Evolutionary conservation across 2,797 vertebrate species (phyloP).

Genomic region (Urosaurus nigricauda): DNA sequence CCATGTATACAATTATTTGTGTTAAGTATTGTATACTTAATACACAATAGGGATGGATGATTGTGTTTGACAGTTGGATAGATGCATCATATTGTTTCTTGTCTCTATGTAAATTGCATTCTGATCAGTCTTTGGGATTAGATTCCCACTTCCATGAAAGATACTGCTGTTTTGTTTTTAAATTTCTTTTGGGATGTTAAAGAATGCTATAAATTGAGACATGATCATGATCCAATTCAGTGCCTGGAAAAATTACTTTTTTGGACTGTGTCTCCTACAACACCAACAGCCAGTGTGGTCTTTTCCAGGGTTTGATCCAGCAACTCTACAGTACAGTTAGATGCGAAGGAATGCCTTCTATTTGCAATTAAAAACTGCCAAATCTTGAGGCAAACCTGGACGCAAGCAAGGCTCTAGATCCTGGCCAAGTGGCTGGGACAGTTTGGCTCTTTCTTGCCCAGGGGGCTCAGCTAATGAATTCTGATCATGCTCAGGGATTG

Average conservation of each 20-base stretch:
- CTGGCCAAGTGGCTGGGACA: neutral
- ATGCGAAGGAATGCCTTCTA: neutral
- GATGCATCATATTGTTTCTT: too few relatives aligned
- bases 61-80: neutral
- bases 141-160: neutral
- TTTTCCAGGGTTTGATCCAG: neutral
- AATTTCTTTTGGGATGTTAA: neutral
- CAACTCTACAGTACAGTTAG: neutral
- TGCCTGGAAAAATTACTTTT: neutral
- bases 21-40: neutral
- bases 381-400: neutral
- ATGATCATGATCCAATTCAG: neutral
- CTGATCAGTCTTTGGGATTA: neutral
- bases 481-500: neutral
- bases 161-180: neutral
- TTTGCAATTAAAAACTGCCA: neutral
- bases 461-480: neutral
- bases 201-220: neutral
- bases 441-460: neutral
- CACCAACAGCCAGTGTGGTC: too few relatives aligned
- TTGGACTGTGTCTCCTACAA: neutral
- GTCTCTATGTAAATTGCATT: neutral
- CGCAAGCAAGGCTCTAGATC: neutral
- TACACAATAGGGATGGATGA: too few relatives aligned
- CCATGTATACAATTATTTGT: neutral